phyloP scores from a whole-genome alignment of 2,888 invertebrate species.

The Nymphalis polychloros region DNA sequence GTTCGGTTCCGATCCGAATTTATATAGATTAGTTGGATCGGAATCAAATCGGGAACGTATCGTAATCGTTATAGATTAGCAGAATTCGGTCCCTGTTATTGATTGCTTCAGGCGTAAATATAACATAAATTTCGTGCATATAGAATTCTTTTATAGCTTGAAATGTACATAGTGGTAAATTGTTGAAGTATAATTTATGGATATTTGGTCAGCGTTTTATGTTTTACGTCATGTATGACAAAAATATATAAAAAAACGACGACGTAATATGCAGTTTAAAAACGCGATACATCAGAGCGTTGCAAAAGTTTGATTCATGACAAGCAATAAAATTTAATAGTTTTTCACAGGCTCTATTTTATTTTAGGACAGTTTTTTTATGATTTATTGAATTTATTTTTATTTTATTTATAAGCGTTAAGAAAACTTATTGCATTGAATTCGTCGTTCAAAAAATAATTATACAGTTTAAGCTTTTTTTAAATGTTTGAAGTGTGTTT shows the following conservation, averaged over 20 bases:
- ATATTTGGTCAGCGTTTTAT: conserved; percentile 13
- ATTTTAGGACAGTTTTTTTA: background rate
- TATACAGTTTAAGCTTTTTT: too few species aligned
- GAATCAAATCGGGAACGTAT: too few species aligned
- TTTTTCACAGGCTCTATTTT: background rate
- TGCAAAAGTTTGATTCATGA: conserved; percentile 6
- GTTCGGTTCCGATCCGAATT: too few species aligned
- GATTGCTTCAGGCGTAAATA: background rate
- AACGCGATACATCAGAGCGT: conserved; percentile 1
- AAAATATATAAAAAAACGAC: background rate
- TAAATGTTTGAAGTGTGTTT: too few species aligned
- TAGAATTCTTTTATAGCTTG: conserved; percentile 3
- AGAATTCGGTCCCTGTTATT: background rate
- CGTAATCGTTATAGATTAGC: too few species aligned
- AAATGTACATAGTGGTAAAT: conserved; percentile 5
- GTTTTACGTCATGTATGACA: conserved; percentile 6
- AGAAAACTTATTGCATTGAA: too few species aligned
- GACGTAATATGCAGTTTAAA: background rate
- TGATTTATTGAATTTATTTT: background rate
- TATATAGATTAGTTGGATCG: too few species aligned
- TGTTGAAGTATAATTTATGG: conserved; percentile 12
- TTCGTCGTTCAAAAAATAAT: too few species aligned
- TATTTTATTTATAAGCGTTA: background rate
- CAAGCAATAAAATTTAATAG: conserved; percentile 9
- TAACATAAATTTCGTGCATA: background rate